These are phyloP conservation scores for Nemoura dubitans DNA, from an alignment of 2,888 invertebrate genomes.

Conservation along the genomic window DNA sequence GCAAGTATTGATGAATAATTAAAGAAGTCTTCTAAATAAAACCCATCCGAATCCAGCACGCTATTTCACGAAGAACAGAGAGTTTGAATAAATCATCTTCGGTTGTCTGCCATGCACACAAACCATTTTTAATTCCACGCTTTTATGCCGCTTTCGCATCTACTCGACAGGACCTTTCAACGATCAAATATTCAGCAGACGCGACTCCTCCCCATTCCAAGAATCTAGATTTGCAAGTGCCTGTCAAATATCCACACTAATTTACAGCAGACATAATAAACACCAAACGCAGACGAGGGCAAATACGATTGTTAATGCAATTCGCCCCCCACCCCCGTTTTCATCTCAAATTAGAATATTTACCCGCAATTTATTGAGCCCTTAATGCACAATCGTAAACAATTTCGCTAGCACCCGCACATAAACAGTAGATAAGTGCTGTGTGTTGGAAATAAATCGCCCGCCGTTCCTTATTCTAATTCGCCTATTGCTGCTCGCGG, in stretches of 20 bases:
- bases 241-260: neutral
- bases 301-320: neutral
- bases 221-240: neutral
- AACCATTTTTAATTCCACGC: no score
- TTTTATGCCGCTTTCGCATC: neutral
- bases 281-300: neutral
- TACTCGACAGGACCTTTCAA: neutral
- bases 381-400: slow-evolving; percentile 33
- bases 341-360: neutral
- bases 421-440: no score
- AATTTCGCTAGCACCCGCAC: neutral
- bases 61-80: no score
- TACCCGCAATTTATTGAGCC: neutral
- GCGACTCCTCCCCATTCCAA: neutral
- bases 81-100: no score
- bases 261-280: neutral
- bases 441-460: neutral
- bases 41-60: no score
- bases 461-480: neutral
- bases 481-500: neutral
- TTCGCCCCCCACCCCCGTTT: neutral
- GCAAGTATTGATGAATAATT: no score
- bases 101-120: no score
- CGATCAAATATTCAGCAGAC: neutral
- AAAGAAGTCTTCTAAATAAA: no score